A percentile compares a stretch with the other conserved stretches of the same genome.
Evolutionary conservation across 2,888 invertebrate species (phyloP).

Genomic region (Dione vanillae): DNA sequence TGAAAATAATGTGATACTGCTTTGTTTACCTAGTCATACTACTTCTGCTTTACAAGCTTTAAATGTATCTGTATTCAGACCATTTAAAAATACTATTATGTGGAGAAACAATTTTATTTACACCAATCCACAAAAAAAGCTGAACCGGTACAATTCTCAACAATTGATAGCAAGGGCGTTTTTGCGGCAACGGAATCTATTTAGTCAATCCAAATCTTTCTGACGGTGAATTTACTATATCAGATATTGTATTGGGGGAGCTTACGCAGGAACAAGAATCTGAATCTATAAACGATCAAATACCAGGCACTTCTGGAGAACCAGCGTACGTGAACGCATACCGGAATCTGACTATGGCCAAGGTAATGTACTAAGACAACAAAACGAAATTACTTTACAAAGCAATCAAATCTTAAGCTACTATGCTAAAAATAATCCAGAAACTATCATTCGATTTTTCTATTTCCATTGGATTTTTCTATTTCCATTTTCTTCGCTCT

Average conservation of each 20-base stretch:
- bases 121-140: not conserved
- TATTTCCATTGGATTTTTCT: too few species aligned
- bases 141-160: conserved; percentile 8
- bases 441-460: too few species aligned
- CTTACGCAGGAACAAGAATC: conserved; percentile 42
- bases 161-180: conserved; percentile 42
- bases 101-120: not conserved
- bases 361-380: too few species aligned
- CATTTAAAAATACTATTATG: not conserved
- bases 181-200: conserved; percentile 47
- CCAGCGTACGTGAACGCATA: too few species aligned
- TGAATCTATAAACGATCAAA: conserved; percentile 29
- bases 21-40: conserved; percentile 50
- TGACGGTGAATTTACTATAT: conserved; percentile 45
- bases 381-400: too few species aligned
- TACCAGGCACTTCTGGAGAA: too few species aligned
- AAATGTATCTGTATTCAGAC: conserved; percentile 41
- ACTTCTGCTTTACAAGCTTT: conserved; percentile 48
- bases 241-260: conserved; percentile 44
- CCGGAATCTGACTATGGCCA: too few species aligned
- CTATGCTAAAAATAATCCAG: conserved; percentile 18
- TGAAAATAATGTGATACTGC: conserved; percentile 48
- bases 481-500: too few species aligned
- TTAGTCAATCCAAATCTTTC: conserved; percentile 43
- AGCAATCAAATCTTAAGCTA: not conserved